Conservation (phyloP, 2,797 vertebrate genomes). For the Benthosema pterotum region DNA sequence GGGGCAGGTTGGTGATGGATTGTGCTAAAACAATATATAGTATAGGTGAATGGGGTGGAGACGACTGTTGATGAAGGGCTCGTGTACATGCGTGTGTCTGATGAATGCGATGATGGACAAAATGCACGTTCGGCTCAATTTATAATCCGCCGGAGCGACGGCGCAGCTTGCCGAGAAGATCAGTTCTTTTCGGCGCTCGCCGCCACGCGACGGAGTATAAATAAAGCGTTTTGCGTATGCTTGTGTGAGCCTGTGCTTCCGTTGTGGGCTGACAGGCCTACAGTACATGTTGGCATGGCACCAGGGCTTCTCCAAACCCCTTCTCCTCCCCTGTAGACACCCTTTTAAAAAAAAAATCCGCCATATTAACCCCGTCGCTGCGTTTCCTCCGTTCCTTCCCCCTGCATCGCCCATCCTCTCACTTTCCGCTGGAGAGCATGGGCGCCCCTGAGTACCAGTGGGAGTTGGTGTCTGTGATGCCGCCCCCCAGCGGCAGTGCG, state of each 20-base stretch:
- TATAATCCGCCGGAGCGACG: not conserved
- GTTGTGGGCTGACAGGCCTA: slow-evolving; percentile 42
- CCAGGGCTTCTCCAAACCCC: slow-evolving; percentile 36
- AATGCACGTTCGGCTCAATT: not conserved
- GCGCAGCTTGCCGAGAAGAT: no score
- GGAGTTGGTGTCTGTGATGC: slow-evolving; percentile 80
- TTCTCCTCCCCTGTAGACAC: slow-evolving; percentile 5
- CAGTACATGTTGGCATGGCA: slow-evolving; percentile 34
- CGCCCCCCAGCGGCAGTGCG: slow-evolving; percentile 80
- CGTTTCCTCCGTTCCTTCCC: slow-evolving; percentile 7
- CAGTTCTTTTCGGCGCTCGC: no score
- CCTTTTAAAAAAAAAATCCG: slow-evolving; percentile 24
- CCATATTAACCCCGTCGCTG: slow-evolving; percentile 16
- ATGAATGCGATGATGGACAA: slow-evolving; percentile 34
- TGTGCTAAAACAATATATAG: no score
- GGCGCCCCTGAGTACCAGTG: slow-evolving; percentile 85
- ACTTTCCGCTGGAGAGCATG: slow-evolving; percentile 79
- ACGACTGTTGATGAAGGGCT: slow-evolving; percentile 33
- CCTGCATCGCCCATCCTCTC: slow-evolving; percentile 51
- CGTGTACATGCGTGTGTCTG: slow-evolving; percentile 11
- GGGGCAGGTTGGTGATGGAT: slow-evolving; percentile 23
- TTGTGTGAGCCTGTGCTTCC: slow-evolving; percentile 46
- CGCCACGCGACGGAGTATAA: not conserved
- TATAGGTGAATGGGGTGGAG: slow-evolving; percentile 31
- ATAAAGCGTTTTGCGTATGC: not conserved